Evolutionary conservation across 2,797 vertebrate species (phyloP).

Genomic region (Erethizon dorsatum): DNA sequence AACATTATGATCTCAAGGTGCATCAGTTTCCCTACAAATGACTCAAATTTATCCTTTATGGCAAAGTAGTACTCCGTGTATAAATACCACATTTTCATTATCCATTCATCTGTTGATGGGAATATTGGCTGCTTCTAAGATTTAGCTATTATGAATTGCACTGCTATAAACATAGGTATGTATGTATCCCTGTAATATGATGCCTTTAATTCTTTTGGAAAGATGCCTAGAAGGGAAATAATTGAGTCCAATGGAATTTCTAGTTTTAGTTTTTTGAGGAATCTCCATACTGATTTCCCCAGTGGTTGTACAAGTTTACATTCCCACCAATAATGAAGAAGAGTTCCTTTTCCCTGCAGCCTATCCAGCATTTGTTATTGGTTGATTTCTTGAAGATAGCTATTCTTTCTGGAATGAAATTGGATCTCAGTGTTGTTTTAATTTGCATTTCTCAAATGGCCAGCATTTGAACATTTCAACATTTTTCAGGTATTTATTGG

Average conservation of each 20-base stretch:
- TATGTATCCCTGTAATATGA: neutral
- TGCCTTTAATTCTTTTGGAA: neutral
- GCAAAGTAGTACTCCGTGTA: neutral
- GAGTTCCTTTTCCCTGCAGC: neutral
- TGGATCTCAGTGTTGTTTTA: too few species aligned
- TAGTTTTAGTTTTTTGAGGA: neutral
- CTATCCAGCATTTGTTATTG: neutral
- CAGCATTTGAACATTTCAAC: too few species aligned
- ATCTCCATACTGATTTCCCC: neutral
- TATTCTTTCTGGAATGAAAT: too few species aligned
- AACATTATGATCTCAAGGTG: neutral
- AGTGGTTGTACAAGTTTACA: neutral
- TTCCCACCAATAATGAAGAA: neutral
- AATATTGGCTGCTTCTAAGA: neutral
- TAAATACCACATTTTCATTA: neutral
- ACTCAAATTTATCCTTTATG: neutral
- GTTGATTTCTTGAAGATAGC: neutral
- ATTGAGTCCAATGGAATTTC: neutral
- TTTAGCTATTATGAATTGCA: neutral
- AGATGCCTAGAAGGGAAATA: neutral
- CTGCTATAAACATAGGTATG: neutral
- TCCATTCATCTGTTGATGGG: neutral
- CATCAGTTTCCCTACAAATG: neutral
- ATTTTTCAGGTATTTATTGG: too few species aligned
- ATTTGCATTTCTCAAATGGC: too few species aligned